phyloP scores from a whole-genome alignment of 2,888 invertebrate species.

The Sminthurides aquaticus region DNA sequence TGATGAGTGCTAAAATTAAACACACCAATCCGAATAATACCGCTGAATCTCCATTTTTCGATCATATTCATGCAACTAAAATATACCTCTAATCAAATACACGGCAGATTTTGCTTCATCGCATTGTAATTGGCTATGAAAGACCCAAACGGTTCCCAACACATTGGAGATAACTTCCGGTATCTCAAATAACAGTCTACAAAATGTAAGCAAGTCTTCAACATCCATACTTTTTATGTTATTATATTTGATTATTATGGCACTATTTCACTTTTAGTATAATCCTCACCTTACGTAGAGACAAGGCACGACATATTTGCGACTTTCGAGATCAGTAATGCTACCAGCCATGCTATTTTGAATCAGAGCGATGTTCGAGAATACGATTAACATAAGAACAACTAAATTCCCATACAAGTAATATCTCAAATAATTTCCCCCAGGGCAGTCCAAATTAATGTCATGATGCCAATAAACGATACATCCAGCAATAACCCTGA shows the following conservation, averaged over 20 bases:
- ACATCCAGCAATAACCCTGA: conserved; percentile 39
- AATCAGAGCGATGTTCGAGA: conserved; percentile 46
- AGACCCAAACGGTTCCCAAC: conserved; percentile 75
- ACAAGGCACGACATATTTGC: conserved; percentile 38
- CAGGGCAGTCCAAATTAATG: conserved; percentile 54
- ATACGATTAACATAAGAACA: conserved; percentile 45
- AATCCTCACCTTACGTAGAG: conserved; percentile 42
- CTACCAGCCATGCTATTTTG: conserved; percentile 45
- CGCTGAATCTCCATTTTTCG: neutral
- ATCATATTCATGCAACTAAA: neutral
- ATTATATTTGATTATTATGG: no score
- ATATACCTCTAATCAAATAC: conserved; percentile 59
- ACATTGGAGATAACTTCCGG: conserved; percentile 72
- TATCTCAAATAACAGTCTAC: conserved; percentile 63
- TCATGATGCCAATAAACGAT: conserved; percentile 42
- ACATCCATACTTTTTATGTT: no score
- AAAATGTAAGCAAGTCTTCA: neutral
- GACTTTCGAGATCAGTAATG: conserved; percentile 41
- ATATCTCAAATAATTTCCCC: conserved; percentile 63
- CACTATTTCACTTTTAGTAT: no score
- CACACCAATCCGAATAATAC: no score
- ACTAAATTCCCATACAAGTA: conserved; percentile 59
- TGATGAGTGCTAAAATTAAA: conserved; percentile 57
- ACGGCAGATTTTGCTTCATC: conserved; percentile 52
- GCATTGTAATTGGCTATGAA: conserved; percentile 63